These are phyloP conservation scores for Patella caerulea DNA, from an alignment of 2,888 invertebrate genomes.

Conservation along the genomic window DNA sequence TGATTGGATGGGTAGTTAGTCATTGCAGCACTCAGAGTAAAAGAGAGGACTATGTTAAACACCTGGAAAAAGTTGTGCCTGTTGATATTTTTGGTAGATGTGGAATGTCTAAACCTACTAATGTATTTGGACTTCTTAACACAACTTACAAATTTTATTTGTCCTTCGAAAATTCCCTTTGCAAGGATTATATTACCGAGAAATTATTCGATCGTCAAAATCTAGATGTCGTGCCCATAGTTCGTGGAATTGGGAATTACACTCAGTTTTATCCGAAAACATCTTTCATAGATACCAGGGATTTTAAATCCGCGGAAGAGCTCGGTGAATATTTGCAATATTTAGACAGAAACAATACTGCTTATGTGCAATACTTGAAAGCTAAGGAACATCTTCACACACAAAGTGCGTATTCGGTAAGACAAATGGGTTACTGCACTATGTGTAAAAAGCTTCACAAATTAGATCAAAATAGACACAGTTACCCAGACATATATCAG, in stretches of 20 bases:
- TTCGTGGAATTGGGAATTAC: constrained; percentile 62
- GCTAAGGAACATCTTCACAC: constrained; percentile 23
- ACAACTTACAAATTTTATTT: constrained; percentile 58
- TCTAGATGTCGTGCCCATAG: constrained; percentile 57
- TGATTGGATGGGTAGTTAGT: constrained; percentile 47
- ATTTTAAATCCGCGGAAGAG: constrained; percentile 51
- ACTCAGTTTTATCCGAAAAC: constrained; percentile 52
- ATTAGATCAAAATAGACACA: constrained; percentile 23
- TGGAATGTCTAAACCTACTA: constrained; percentile 14
- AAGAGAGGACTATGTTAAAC: constrained; percentile 38
- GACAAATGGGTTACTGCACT: constrained; percentile 23
- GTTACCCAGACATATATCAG: constrained; percentile 16
- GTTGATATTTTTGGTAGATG: constrained; percentile 46
- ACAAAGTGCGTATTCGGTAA: not conserved
- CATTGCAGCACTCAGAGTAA: constrained; percentile 39
- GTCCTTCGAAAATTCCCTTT: constrained; percentile 62
- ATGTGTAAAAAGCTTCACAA: constrained; percentile 36
- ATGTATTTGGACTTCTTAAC: constrained; percentile 16
- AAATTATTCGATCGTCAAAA: constrained; percentile 55
- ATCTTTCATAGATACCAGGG: constrained; percentile 63
- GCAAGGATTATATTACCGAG: constrained; percentile 64
- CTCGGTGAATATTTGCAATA: constrained; percentile 22
- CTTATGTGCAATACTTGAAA: constrained; percentile 28
- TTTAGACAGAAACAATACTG: constrained; percentile 24
- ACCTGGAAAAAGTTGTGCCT: constrained; percentile 34